phyloP scores from a whole-genome alignment of 2,888 invertebrate genomes.

The Eurois occulta region DNA sequence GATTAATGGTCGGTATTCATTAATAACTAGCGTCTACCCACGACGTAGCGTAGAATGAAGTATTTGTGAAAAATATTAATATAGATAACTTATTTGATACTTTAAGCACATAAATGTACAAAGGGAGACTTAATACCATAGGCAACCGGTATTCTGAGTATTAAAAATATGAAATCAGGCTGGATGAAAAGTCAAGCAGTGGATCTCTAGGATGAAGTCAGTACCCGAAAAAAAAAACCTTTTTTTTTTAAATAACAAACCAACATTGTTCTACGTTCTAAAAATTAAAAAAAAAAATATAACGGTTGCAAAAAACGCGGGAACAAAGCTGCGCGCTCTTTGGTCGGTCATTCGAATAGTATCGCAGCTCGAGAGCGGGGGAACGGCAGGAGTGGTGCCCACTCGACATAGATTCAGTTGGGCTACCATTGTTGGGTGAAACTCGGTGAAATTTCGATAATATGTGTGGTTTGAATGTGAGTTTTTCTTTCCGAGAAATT shows the following conservation, averaged over 20 bases:
- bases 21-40: background rate
- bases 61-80: background rate
- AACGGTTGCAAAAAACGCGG: conserved; percentile 63
- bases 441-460: conserved; percentile 26
- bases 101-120: background rate
- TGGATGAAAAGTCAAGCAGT: conserved; percentile 1
- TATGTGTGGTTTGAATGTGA: background rate
- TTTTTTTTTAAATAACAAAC: conserved; percentile 7
- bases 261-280: conserved; percentile 28
- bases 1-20: background rate
- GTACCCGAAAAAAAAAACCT: background rate
- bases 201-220: background rate
- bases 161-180: background rate
- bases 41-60: background rate
- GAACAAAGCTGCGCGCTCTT: conserved; percentile 73
- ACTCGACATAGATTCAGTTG: conserved; percentile 78
- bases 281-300: conserved; percentile 62
- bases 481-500: background rate
- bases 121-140: background rate
- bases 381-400: conserved; percentile 69
- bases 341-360: conserved; percentile 75
- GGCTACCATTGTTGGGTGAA: conserved; percentile 51
- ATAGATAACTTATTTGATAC: background rate
- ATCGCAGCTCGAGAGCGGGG: conserved; percentile 70
- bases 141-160: background rate